phyloP scores from a whole-genome alignment of 2,888 invertebrate genomes.

The Copidosoma aretas region DNA sequence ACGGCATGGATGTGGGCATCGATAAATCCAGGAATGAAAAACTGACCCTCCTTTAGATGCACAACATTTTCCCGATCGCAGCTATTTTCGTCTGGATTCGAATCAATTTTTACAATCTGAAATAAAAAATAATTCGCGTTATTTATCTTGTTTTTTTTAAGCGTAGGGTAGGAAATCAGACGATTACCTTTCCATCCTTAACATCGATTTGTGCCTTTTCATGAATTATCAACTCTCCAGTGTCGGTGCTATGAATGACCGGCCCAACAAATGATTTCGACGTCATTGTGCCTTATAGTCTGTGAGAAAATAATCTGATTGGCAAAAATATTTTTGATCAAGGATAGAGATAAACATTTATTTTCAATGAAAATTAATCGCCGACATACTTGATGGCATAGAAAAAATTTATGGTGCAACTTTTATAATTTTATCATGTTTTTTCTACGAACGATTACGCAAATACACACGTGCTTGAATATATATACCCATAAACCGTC shows the following conservation, averaged over 20 bases:
- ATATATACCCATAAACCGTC: too few species aligned
- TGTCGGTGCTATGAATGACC: slow-evolving; percentile 49
- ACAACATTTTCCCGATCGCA: slow-evolving; percentile 37
- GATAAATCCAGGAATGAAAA: slow-evolving; percentile 86
- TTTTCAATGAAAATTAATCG: too few species aligned
- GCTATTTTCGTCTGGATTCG: slow-evolving; percentile 44
- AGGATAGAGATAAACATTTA: too few species aligned
- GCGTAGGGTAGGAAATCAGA: not conserved
- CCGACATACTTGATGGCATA: too few species aligned
- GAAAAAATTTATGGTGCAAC: too few species aligned
- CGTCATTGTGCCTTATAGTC: slow-evolving; percentile 19
- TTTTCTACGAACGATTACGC: too few species aligned
- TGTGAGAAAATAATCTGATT: not conserved
- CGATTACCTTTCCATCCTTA: slow-evolving; percentile 56
- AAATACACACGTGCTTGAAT: too few species aligned
- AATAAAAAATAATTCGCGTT: slow-evolving; percentile 20
- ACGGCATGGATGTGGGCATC: slow-evolving; percentile 92
- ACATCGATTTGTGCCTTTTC: slow-evolving; percentile 51
- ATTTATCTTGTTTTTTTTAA: not conserved
- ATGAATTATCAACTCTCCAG: slow-evolving; percentile 48
- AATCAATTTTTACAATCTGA: slow-evolving; percentile 49
- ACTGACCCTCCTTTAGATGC: slow-evolving; percentile 63
- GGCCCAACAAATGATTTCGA: slow-evolving; percentile 50
- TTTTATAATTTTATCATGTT: too few species aligned
- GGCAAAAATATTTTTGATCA: too few species aligned